phyloP scores from a whole-genome alignment of 1,140 invertebrate species.

The Hyles euphorbiae region DNA sequence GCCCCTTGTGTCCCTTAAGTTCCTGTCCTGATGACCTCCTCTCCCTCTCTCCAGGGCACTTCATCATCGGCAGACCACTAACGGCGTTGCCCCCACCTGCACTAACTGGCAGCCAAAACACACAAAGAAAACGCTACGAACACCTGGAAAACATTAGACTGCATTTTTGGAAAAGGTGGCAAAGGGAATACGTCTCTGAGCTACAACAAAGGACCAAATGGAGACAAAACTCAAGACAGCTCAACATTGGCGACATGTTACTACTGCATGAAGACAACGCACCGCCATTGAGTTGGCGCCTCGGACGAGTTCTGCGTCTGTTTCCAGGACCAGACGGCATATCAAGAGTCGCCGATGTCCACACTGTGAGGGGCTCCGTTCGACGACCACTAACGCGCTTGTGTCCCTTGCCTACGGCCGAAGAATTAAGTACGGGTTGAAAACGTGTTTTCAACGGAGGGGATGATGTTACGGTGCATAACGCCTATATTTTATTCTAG shows the following conservation, averaged over 20 bases:
- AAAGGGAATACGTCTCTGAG: slow-evolving; percentile 21
- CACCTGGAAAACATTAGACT: slow-evolving; percentile 17
- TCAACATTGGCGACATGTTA: slow-evolving; percentile 24
- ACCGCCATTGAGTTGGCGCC: slow-evolving; percentile 11
- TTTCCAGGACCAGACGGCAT: slow-evolving; percentile 19
- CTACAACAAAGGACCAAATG: slow-evolving; percentile 26
- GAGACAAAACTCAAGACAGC: slow-evolving; percentile 4
- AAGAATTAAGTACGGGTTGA: too few species aligned
- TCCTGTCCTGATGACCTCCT: slow-evolving; percentile 9
- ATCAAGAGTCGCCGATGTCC: slow-evolving; percentile 15
- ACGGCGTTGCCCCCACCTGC: slow-evolving; percentile 3
- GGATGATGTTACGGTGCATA: too few species aligned
- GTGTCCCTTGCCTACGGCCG: too few species aligned
- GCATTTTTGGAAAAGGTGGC: slow-evolving; percentile 25
- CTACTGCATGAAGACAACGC: slow-evolving; percentile 14
- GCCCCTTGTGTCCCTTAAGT: slow-evolving; percentile 13
- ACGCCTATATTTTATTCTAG: too few species aligned
- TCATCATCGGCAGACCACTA: slow-evolving; percentile 6
- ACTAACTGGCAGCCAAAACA: background rate
- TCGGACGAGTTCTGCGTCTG: slow-evolving; percentile 9
- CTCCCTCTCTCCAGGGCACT: slow-evolving; percentile 10
- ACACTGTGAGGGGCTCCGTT: slow-evolving; percentile 8
- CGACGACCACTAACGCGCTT: too few species aligned
- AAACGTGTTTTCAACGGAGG: too few species aligned
- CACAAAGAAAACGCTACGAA: slow-evolving; percentile 1